Conservation (phyloP, 1,140 invertebrate genomes). For the Delia radicum region DNA sequence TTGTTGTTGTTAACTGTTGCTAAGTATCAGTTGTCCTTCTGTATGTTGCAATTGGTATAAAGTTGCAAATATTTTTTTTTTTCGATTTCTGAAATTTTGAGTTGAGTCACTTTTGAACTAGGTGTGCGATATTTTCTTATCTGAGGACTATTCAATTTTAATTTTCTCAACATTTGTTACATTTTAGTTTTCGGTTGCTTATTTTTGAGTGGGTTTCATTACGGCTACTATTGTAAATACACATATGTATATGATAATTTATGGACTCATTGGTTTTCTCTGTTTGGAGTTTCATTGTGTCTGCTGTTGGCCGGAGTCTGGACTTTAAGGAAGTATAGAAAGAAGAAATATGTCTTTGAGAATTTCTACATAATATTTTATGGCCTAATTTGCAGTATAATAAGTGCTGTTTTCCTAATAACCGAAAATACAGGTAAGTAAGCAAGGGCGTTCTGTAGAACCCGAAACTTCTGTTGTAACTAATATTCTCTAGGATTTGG, state of each 20-base stretch:
- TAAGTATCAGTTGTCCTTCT: no score
- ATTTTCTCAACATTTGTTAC: no score
- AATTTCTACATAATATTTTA: slow-evolving; percentile 50
- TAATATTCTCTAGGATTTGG: no score
- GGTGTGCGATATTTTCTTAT: no score
- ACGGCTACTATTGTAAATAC: slow-evolving; percentile 47
- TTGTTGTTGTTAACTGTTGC: no score
- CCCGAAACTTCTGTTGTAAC: no score
- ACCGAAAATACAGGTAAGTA: slow-evolving; percentile 46
- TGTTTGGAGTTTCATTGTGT: slow-evolving; percentile 33
- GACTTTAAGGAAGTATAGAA: slow-evolving; percentile 39
- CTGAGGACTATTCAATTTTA: no score
- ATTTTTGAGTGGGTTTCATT: slow-evolving; percentile 41
- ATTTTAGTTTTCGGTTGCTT: slow-evolving; percentile 38
- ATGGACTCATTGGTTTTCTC: slow-evolving; percentile 43
- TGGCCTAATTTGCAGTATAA: slow-evolving; percentile 42
- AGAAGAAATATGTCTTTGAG: slow-evolving; percentile 43
- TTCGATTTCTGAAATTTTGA: no score
- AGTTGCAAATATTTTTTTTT: no score
- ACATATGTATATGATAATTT: slow-evolving; percentile 48
- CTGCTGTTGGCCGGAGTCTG: slow-evolving; percentile 37
- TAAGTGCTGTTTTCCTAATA: slow-evolving; percentile 48
- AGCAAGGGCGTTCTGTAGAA: no score
- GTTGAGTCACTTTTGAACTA: no score
- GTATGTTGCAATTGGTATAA: no score